Base-by-base conservation (phyloP, 2,113 vertebrate species). In the Pelodiscus sinensis region DNA sequence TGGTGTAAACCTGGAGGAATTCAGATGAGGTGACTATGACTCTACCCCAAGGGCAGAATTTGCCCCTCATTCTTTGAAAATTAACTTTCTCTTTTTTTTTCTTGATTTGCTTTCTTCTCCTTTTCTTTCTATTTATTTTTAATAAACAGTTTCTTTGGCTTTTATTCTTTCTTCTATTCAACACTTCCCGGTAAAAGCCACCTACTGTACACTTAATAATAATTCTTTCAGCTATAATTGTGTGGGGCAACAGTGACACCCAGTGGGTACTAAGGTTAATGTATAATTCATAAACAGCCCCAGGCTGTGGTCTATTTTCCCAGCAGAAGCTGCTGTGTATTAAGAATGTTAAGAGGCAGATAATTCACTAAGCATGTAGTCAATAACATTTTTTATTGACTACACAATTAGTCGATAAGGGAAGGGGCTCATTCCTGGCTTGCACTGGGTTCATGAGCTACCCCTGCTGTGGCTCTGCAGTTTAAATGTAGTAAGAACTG, bases 171-270 rank as follows among this genome's bases (percentile, higher is more conserved):
- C 51, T 85, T 89, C 71, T 50, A 8, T 31, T 5, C 35, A 83
- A 62, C 81, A 4, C 92, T 92, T 75, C 60, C 73, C 44, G 25
- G 88, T 75, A 3, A 35, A 86, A 95, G 91, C 87, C 81, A 57
- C 86, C 92, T 89, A 92, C 87, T n/a, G 87, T 29, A 80, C 56
- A 84, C 81, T 65, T 83, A 81, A 85, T 65, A n/a, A 29, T 83
- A 85, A 51, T 19, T 29, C 29, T 62, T 3, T 8, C 84, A 24
- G 51, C 75, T 12, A 1, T 21, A 21, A 31, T 88, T 92, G 73
- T 3, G 83, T 79, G 87, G 68, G 92, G 2, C 85, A 90, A 96
- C 92, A 97, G 93, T 92, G 96, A 96, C 96, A 93, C 92, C 96
- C 92, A 94, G 92, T 56, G 96, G 79, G 83, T 54, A 52, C 29